phyloP scores from a whole-genome alignment of 2,888 invertebrate species.

The Byasa hedistus region DNA sequence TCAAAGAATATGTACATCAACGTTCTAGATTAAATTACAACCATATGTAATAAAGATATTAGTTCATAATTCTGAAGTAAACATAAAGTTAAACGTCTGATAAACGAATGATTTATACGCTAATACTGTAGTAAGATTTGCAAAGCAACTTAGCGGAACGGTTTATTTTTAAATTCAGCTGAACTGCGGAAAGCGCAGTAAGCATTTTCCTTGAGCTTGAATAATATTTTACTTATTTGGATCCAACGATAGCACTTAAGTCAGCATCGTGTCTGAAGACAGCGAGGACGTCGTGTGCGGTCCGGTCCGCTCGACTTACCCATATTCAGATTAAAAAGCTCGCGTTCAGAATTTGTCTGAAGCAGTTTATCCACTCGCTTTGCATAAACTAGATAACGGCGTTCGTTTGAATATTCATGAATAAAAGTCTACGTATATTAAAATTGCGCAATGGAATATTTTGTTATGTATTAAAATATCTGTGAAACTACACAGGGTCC shows the following conservation, averaged over 20 bases:
- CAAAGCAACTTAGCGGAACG: too few species aligned
- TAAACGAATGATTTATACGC: too few species aligned
- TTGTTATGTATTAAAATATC: background rate
- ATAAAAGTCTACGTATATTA: slow-evolving; percentile 6
- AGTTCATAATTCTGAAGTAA: too few species aligned
- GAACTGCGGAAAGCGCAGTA: background rate
- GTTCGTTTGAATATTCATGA: slow-evolving; percentile 36
- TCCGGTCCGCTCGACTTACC: slow-evolving; percentile 43
- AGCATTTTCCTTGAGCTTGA: background rate
- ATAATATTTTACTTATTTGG: slow-evolving; percentile 6
- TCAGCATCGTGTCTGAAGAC: slow-evolving; percentile 20
- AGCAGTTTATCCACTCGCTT: slow-evolving; percentile 45
- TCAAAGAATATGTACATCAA: too few species aligned
- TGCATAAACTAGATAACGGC: slow-evolving; percentile 55
- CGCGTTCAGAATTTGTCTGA: slow-evolving; percentile 42
- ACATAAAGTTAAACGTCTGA: too few species aligned
- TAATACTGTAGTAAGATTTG: too few species aligned
- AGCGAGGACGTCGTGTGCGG: slow-evolving; percentile 44
- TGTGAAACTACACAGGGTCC: background rate
- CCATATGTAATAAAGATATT: too few species aligned
- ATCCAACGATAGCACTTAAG: slow-evolving; percentile 21
- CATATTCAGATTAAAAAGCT: slow-evolving; percentile 38
- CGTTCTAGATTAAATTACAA: too few species aligned
- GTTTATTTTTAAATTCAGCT: too few species aligned
- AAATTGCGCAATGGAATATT: background rate